Evolutionary conservation across 2,797 vertebrate species (phyloP), one percentile per base, ranked within the genome.

Genomic region (Telmatherina bonti): DNA sequence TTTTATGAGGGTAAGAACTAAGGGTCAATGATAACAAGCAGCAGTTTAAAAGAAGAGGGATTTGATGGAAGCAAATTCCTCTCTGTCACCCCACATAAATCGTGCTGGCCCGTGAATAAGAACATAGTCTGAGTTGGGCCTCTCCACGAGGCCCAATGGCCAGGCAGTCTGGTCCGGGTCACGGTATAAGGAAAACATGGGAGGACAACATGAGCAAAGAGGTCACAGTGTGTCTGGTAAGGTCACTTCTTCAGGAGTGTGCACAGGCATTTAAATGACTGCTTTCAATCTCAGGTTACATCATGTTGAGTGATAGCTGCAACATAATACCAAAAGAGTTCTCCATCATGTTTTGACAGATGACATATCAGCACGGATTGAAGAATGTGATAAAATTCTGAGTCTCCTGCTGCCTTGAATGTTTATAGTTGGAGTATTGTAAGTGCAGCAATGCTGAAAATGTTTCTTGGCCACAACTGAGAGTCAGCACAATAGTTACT

Each of bases 51-150:
- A 84, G 82, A 81, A 73, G 87, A 86, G 72, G 80, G 87, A 89
- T 92, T 92, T 85, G 88, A 89, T 89, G 82, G 81, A 89, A 81
- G 85, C 84, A 83, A 93, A 94, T 94, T 94, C 93, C 89, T 93
- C 82, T 90, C 88, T 93, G 92, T 93, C 93, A 93, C 87, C 85
- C 81, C 86, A 85, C 91, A 93, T 94, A 94, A 93, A 94, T 94
- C 63, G 57, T 55, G 66, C 70, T 59, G 88, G 82, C 82, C 89
- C 62, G 20, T 91, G 90, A 92, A 91, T 77, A 76, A 81, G 80
- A 85, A 78, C 55, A 62, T 79, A 78, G 81, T 85, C 65, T 16
- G 75, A 70, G 64, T 62, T n/a, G 33, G 79, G 87, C 81, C 84
- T 87, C 79, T 73, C 68, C 72, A 73, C 35, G 71, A 79, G 67